Conservation (phyloP, 2,113 vertebrate genomes). For the Mormyrus lacerda region DNA sequence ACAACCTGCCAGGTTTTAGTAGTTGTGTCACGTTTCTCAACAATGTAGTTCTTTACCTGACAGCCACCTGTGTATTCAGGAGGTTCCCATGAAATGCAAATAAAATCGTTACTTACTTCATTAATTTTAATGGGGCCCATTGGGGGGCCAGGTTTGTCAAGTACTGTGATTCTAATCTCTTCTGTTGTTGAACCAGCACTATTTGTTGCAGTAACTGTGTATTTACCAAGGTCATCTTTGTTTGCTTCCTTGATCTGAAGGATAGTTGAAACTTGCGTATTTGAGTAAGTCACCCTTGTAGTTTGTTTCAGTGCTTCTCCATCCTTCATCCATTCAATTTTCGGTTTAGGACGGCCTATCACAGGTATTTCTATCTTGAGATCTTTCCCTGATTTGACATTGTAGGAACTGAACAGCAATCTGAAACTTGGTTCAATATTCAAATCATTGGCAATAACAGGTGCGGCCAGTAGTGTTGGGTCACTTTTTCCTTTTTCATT, state of each 20-base stretch:
- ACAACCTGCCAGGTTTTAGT: constrained; percentile 79
- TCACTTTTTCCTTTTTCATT: constrained; percentile 84
- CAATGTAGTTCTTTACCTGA: constrained; percentile 91
- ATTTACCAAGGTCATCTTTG: constrained; percentile 79
- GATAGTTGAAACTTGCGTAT: constrained; percentile 63
- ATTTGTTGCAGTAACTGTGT: constrained; percentile 71
- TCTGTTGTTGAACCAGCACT: constrained; percentile 66
- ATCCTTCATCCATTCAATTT: constrained; percentile 72
- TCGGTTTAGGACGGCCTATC: constrained; percentile 73
- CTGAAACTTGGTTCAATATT: constrained; percentile 75
- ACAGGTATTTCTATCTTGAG: constrained; percentile 78
- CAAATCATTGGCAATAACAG: constrained; percentile 79
- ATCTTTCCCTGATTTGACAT: constrained; percentile 71
- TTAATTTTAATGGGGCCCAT: constrained; percentile 72
- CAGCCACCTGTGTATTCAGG: constrained; percentile 90
- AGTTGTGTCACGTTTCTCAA: constrained; percentile 91
- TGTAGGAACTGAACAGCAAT: constrained; percentile 74
- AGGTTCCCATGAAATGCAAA: constrained; percentile 86
- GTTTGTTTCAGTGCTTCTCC: constrained; percentile 73
- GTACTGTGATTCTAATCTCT: constrained; percentile 68
- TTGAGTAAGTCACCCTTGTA: constrained; percentile 70
- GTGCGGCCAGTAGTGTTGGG: constrained; percentile 71
- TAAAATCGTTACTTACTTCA: constrained; percentile 77
- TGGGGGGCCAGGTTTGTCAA: constrained; percentile 79
- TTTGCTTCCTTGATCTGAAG: constrained; percentile 73